Evolutionary conservation across 2,888 invertebrate genomes (phyloP).

Genomic region (Lasioglossum lativentre): DNA sequence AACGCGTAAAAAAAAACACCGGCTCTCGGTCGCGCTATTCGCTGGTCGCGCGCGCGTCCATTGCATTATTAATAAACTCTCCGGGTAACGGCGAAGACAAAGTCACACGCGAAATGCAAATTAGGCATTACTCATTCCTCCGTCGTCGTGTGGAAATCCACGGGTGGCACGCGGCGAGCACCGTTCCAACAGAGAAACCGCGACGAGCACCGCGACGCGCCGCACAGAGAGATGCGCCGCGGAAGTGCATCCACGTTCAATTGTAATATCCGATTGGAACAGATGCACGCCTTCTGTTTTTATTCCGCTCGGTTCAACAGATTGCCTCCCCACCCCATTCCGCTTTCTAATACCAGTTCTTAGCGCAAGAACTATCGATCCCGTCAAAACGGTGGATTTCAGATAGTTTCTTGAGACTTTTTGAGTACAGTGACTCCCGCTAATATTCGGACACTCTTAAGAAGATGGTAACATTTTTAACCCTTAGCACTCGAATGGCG

Average conservation of each 20-base stretch:
- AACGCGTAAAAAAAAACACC: background rate
- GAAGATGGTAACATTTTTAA: too few species aligned
- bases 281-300: background rate
- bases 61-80: constrained; percentile 81
- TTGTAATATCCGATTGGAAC: constrained; percentile 17
- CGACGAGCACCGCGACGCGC: constrained; percentile 7
- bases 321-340: background rate
- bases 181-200: constrained; percentile 39
- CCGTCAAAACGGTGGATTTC: too few species aligned
- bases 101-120: constrained; percentile 82
- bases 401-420: too few species aligned
- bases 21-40: background rate
- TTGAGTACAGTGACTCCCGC: too few species aligned
- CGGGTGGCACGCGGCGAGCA: constrained; percentile 24
- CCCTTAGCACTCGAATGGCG: too few species aligned
- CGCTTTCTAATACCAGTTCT: background rate
- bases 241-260: constrained; percentile 27
- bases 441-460: too few species aligned
- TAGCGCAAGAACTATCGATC: too few species aligned
- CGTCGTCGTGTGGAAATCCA: constrained; percentile 63
- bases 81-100: constrained; percentile 75
- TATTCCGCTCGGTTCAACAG: constrained; percentile 1
- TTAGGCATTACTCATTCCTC: constrained; percentile 75
- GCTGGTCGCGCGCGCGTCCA: constrained; percentile 55
- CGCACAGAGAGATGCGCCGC: background rate